These are phyloP conservation scores for Tromatobia lineatoria DNA, from an alignment of 2,888 invertebrate species.

Conservation along the genomic window DNA sequence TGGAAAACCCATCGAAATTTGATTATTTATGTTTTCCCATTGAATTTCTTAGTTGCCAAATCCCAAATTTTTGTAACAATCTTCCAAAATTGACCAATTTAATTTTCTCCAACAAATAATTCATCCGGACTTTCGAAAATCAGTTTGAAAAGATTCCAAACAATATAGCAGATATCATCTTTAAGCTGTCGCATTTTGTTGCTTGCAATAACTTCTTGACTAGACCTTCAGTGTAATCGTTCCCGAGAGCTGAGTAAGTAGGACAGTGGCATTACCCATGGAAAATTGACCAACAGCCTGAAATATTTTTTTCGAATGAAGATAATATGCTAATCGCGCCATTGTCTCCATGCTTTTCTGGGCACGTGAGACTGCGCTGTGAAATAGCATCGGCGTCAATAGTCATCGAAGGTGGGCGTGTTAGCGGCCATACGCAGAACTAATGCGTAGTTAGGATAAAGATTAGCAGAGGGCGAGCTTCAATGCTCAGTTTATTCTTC, in stretches of 20 bases:
- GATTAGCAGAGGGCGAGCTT: neutral
- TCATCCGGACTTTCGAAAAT: neutral
- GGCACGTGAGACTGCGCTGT: slow-evolving; percentile 48
- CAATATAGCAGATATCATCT: neutral
- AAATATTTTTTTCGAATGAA: slow-evolving; percentile 28
- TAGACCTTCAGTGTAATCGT: slow-evolving; percentile 7
- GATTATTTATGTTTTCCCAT: no score
- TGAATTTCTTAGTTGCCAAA: no score
- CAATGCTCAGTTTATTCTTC: slow-evolving; percentile 81
- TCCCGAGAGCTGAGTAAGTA: slow-evolving; percentile 22
- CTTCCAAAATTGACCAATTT: no score
- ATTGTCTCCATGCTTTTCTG: slow-evolving; percentile 60
- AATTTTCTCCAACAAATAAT: neutral
- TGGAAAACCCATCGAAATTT: no score
- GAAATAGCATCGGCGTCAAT: slow-evolving; percentile 39
- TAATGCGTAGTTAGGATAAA: neutral
- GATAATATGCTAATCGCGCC: slow-evolving; percentile 60
- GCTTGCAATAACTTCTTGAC: neutral
- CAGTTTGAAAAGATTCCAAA: neutral
- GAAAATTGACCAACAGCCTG: slow-evolving; percentile 41
- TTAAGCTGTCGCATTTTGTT: neutral
- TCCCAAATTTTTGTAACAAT: no score
- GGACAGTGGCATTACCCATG: slow-evolving; percentile 4
- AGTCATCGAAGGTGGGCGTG: slow-evolving; percentile 41
- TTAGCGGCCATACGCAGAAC: neutral